These are phyloP conservation scores for Harpagifer antarcticus DNA, from an alignment of 2,797 vertebrate genomes.

Conservation along the genomic window DNA sequence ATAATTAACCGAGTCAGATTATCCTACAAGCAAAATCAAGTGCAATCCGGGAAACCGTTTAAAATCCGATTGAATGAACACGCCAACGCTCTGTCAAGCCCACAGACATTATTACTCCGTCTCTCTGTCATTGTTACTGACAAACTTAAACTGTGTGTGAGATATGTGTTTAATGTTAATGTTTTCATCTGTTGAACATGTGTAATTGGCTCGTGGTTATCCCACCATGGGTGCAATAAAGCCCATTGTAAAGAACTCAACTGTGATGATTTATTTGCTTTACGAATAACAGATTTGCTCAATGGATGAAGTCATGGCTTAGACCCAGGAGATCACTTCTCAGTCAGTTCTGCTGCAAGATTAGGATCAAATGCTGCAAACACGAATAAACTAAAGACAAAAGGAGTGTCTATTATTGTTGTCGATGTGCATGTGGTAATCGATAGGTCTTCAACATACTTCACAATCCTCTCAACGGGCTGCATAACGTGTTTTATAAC, in stretches of 20 bases:
- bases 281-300: slow-evolving; percentile 51
- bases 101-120: slow-evolving; percentile 21
- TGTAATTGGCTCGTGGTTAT: slow-evolving; percentile 51
- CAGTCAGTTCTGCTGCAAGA: slow-evolving; percentile 14
- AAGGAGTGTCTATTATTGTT: not conserved
- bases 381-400: slow-evolving; percentile 30
- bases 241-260: slow-evolving; percentile 54
- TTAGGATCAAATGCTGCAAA: slow-evolving; percentile 29
- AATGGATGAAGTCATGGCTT: slow-evolving; percentile 42
- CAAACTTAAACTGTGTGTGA: slow-evolving; percentile 24
- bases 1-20: slow-evolving; percentile 47
- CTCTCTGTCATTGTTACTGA: slow-evolving; percentile 9
- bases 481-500: not conserved
- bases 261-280: slow-evolving; percentile 60
- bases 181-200: slow-evolving; percentile 53
- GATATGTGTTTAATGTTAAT: slow-evolving; percentile 37
- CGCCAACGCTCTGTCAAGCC: not conserved
- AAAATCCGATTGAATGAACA: slow-evolving; percentile 24
- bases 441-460: not conserved
- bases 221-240: slow-evolving; percentile 43
- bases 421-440: slow-evolving; percentile 13
- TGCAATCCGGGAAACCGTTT: slow-evolving; percentile 44
- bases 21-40: slow-evolving; percentile 43
- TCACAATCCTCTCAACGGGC: not conserved
- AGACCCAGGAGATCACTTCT: slow-evolving; percentile 42